phyloP scores from a whole-genome alignment of 2,888 invertebrate species.

The Phania funesta region DNA sequence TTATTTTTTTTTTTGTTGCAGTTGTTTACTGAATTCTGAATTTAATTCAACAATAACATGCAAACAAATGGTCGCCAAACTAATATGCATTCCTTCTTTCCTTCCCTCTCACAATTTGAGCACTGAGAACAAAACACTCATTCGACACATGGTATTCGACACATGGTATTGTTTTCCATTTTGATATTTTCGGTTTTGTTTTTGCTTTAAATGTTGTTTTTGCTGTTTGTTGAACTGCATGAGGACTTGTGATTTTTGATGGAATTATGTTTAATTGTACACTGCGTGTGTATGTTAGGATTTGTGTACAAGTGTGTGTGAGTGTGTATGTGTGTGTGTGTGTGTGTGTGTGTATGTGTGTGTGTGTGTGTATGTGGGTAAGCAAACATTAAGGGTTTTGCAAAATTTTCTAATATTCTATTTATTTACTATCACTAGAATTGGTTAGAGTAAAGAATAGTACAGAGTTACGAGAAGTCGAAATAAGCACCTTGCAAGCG shows the following conservation, averaged over 20 bases:
- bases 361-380: too few species aligned
- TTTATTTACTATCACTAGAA: too few species aligned
- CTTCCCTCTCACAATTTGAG: neutral
- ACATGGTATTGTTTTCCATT: neutral
- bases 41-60: slow-evolving; percentile 42
- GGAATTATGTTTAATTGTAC: neutral
- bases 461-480: too few species aligned
- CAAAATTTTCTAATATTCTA: too few species aligned
- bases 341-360: too few species aligned
- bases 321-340: too few species aligned
- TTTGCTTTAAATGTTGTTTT: neutral
- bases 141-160: neutral
- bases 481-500: too few species aligned
- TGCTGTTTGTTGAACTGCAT: slow-evolving; percentile 1
- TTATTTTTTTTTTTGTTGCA: slow-evolving; percentile 21
- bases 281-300: neutral
- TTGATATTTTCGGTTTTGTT: neutral
- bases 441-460: too few species aligned
- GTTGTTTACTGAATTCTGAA: slow-evolving; percentile 48
- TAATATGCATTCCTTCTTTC: neutral
- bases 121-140: slow-evolving; percentile 13
- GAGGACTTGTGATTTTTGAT: slow-evolving; percentile 3
- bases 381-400: too few species aligned
- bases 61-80: slow-evolving; percentile 19
- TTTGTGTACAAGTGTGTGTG: slow-evolving; percentile 41